These are phyloP conservation scores for Ormyrus rosae DNA, from an alignment of 2,888 invertebrate genomes.

Conservation along the genomic window DNA sequence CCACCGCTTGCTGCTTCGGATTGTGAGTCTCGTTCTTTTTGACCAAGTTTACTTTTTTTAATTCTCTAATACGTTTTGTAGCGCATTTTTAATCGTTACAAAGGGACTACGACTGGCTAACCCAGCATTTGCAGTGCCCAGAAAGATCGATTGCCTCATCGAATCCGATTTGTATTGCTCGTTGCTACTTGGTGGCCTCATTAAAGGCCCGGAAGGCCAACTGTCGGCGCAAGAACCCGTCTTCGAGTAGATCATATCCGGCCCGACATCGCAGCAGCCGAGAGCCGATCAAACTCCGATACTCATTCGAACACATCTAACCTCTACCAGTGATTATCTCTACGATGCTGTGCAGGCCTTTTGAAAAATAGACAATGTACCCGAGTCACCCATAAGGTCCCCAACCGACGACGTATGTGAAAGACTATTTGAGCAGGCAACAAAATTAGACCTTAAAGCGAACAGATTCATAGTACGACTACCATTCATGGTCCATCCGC, in stretches of 20 bases:
- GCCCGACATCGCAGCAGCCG: slow-evolving; percentile 4
- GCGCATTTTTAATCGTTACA: too few species aligned
- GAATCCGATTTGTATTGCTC: slow-evolving; percentile 4
- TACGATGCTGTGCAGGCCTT: slow-evolving; percentile 27
- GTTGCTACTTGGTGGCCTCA: neutral
- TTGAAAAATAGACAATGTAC: slow-evolving; percentile 40
- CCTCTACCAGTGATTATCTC: neutral
- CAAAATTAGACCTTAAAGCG: neutral
- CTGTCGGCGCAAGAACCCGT: slow-evolving; percentile 21
- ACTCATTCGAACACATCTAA: neutral
- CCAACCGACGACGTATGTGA: slow-evolving; percentile 16
- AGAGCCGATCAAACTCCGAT: neutral
- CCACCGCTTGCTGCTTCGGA: too few species aligned
- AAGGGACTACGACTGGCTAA: neutral
- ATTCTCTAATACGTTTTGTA: too few species aligned
- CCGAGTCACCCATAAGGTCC: neutral
- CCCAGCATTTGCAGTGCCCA: slow-evolving; percentile 12
- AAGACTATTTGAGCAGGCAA: neutral
- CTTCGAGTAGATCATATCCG: slow-evolving; percentile 24
- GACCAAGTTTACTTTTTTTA: too few species aligned
- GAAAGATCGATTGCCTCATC: slow-evolving; percentile 11
- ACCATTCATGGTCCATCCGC: neutral
- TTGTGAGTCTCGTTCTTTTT: too few species aligned
- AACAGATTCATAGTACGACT: slow-evolving; percentile 9
- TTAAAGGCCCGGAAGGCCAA: neutral